Evolutionary conservation across 2,797 vertebrate species (phyloP).

Genomic region (Tokudaia tokunoshimensis): DNA sequence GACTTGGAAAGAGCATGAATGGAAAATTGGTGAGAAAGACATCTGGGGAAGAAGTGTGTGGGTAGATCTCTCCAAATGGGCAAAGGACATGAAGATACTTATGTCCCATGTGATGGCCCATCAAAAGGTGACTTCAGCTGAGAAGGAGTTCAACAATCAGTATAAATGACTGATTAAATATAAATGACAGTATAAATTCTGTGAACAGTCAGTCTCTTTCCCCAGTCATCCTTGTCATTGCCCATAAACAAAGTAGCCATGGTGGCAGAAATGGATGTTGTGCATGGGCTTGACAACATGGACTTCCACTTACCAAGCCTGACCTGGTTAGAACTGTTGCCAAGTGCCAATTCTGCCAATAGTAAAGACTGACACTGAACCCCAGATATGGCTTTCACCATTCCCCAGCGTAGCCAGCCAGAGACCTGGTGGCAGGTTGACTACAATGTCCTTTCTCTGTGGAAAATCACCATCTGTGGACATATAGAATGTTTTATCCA

Average conservation of each 20-base stretch:
- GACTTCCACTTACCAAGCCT: neutral
- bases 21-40: neutral
- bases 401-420: too few relatives aligned
- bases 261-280: neutral
- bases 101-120: neutral
- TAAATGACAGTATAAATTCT: too few relatives aligned
- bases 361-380: neutral
- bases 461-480: neutral
- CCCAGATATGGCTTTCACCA: neutral
- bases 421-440: neutral
- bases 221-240: neutral
- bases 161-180: too few relatives aligned
- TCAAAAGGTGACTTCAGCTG: neutral
- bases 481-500: neutral
- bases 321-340: neutral
- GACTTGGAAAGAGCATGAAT: neutral
- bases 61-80: neutral
- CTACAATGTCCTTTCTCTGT: neutral
- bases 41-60: neutral
- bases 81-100: neutral
- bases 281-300: neutral
- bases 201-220: too few relatives aligned
- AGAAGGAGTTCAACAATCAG: neutral
- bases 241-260: neutral
- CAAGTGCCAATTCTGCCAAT: neutral